Evolutionary conservation across 2,113 vertebrate genomes (phyloP).

Genomic region (Poeciliopsis occidentalis): DNA sequence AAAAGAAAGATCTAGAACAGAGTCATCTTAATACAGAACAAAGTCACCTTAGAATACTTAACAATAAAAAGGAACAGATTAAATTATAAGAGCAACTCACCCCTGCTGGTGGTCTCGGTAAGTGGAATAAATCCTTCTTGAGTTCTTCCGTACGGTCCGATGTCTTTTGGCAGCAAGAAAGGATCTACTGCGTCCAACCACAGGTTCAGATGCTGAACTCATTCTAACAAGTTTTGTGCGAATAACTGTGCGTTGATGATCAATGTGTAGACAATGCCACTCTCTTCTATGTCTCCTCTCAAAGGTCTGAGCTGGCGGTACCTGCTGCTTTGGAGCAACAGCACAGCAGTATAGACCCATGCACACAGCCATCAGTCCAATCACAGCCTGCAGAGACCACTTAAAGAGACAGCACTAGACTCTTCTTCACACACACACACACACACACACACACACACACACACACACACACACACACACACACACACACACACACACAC

Average conservation of each 20-base stretch:
- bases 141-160: conserved; percentile 82
- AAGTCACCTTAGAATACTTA: background rate
- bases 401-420: conserved; percentile 78
- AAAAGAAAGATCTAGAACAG: background rate
- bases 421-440: background rate
- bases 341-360: conserved; percentile 26
- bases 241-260: too few species aligned
- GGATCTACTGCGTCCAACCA: conserved; percentile 68
- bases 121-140: conserved; percentile 81
- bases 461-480: too few species aligned
- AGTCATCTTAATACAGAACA: background rate
- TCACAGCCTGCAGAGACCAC: conserved; percentile 52
- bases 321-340: conserved; percentile 56
- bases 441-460: background rate
- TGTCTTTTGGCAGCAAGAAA: conserved; percentile 81
- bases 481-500: too few species aligned
- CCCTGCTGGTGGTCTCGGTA: conserved; percentile 86
- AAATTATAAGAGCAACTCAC: conserved; percentile 73
- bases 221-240: conserved; percentile 47
- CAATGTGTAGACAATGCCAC: background rate
- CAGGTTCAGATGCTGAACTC: conserved; percentile 61
- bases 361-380: conserved; percentile 52
- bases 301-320: conserved; percentile 12
- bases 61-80: background rate
- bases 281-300: background rate